These are phyloP conservation scores for Procambarus virginalis DNA, from an alignment of 1,140 invertebrate genomes.

Conservation along the genomic window DNA sequence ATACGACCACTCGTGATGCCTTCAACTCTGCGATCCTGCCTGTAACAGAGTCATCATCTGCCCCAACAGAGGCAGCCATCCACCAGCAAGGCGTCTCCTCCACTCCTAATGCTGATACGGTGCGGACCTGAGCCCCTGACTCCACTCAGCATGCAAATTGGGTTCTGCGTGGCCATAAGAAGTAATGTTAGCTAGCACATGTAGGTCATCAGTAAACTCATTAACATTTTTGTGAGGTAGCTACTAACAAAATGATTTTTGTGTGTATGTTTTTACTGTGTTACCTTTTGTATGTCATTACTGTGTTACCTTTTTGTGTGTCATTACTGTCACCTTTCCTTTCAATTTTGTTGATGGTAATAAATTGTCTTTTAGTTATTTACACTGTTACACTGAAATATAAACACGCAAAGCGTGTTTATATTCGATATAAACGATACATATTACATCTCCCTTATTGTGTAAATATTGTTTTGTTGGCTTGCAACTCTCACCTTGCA, in stretches of 20 bases:
- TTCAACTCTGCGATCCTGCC: not conserved
- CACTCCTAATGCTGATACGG: not conserved
- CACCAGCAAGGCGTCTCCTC: not conserved
- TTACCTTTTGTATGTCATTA: too few relatives aligned
- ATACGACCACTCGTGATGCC: not conserved
- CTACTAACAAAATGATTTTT: not conserved
- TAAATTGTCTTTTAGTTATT: too few relatives aligned
- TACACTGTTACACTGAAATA: too few relatives aligned
- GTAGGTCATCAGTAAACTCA: not conserved
- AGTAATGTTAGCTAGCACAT: not conserved
- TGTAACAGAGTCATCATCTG: not conserved
- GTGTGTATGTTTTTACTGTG: not conserved
- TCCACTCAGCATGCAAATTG: not conserved
- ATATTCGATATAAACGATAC: too few relatives aligned
- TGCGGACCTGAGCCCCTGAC: slow-evolving; percentile 3
- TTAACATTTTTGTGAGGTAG: not conserved
- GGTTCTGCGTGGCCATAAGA: slow-evolving; percentile 2
- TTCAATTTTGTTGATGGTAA: too few relatives aligned
- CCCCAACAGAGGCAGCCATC: not conserved
- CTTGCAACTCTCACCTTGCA: too few relatives aligned
- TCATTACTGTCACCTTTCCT: too few relatives aligned
- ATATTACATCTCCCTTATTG: too few relatives aligned
- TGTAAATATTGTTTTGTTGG: too few relatives aligned
- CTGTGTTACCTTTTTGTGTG: too few relatives aligned
- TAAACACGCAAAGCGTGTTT: too few relatives aligned